Conservation (phyloP, 2,888 invertebrate genomes). For the Dryobotodes eremita region DNA sequence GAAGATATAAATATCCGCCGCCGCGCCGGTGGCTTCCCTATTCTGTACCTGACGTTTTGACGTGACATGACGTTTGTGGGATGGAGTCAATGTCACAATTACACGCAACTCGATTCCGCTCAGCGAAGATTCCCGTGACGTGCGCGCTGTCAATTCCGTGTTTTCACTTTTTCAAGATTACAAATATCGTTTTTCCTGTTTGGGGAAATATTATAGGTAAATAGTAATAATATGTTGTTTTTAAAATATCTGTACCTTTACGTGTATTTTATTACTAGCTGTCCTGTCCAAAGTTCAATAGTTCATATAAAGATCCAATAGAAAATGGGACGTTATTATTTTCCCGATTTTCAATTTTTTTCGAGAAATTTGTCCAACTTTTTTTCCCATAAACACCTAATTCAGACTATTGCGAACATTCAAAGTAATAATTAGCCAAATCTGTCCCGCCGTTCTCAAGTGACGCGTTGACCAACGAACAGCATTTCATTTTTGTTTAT, state of each 20-base stretch:
- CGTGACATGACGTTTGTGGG: slow-evolving; percentile 79
- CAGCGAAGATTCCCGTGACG: slow-evolving; percentile 62
- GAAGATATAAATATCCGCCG: slow-evolving; percentile 53
- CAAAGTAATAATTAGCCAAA: too few relatives aligned
- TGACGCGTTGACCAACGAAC: too few relatives aligned
- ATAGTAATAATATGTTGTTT: not conserved
- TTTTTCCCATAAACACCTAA: too few relatives aligned
- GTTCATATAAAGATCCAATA: too few relatives aligned
- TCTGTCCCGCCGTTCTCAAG: too few relatives aligned
- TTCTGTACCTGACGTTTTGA: slow-evolving; percentile 78
- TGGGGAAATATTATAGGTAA: not conserved
- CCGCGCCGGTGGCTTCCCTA: slow-evolving; percentile 44
- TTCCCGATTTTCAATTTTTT: too few relatives aligned
- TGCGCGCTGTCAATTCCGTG: slow-evolving; percentile 54
- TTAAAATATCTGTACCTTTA: not conserved
- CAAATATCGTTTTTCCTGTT: slow-evolving; percentile 4
- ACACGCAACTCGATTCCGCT: slow-evolving; percentile 77
- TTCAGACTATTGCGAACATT: too few relatives aligned
- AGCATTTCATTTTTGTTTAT: too few relatives aligned
- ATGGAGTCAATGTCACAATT: slow-evolving; percentile 78
- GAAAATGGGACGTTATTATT: too few relatives aligned
- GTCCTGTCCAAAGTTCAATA: not conserved
- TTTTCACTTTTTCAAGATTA: slow-evolving; percentile 30
- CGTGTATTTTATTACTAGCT: not conserved
- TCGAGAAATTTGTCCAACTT: too few relatives aligned